Evolutionary conservation across 1,140 invertebrate species (phyloP), one percentile per base, ranked within the genome.

Genomic region (Parapsyche elsis): DNA sequence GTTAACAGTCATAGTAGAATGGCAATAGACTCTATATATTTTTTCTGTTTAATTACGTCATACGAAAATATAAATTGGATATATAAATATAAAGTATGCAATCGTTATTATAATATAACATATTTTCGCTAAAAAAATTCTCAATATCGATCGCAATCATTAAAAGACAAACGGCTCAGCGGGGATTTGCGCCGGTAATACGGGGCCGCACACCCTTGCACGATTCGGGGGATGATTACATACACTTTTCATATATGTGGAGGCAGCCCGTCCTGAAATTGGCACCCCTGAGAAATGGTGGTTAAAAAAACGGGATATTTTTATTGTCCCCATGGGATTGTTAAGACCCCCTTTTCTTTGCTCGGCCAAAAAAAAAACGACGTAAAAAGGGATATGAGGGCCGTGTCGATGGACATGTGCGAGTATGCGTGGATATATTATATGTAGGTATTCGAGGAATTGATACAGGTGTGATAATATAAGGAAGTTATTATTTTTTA

Each of bases 291-390:
- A 71, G 73, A 81, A 70, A 81, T 79, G 80, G 76, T 79, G 80
- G 80, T 81, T 81, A 81, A 81, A 81, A 81, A 81, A 77, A 80
- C 79, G 80, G 80, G 80, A 81, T 81, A 79, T 81, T 81, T 81
- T 81, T 81, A 81, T 81, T 81, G 80, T 75, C 53, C 80, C 80
- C 76, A 61, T 30, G 80, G 80, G 80, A 81, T 79, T 81, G 71
- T 73, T 81, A 78, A 78, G 80, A 79, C 80, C 76, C 75, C 73
- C 76, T 23, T 77, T 24, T 45, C 21, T 30, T 75, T 76, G 78
- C 9, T 23, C 10, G 23, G 19, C 64, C 49, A 61, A 53, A 57
- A 59, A 75, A 64, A 71, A 71, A 78, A 71, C 67, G 64, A 30
- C 57, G 57, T 44, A 77, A 77, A 70, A 67, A 67, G 46, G 77